Evolutionary conservation across 2,888 invertebrate genomes (phyloP).

Genomic region (Hedychridium roseum): DNA sequence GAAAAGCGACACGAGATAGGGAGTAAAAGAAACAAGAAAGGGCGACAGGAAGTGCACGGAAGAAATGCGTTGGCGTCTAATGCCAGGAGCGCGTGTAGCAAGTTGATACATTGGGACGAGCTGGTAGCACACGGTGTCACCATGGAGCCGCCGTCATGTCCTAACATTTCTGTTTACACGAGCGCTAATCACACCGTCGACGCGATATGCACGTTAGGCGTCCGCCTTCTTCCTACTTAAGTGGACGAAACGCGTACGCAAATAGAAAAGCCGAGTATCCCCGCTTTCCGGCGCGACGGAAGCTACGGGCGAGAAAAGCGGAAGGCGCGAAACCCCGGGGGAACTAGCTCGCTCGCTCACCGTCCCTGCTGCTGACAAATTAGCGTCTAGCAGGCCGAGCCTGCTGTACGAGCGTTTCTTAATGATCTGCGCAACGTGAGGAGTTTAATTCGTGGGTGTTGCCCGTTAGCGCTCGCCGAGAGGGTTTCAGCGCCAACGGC

Average conservation of each 20-base stretch:
- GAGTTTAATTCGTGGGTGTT: background rate
- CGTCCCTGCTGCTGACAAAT: too few relatives aligned
- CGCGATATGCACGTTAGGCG: slow-evolving; percentile 26
- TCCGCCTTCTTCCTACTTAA: slow-evolving; percentile 3
- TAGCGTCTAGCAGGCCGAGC: background rate
- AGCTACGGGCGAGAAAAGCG: background rate
- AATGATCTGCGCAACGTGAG: too few relatives aligned
- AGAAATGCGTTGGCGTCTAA: slow-evolving; percentile 29
- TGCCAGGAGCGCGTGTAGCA: slow-evolving; percentile 52
- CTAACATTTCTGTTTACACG: slow-evolving; percentile 62
- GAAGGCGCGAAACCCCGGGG: background rate
- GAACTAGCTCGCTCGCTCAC: too few relatives aligned
- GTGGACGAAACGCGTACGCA: slow-evolving; percentile 16
- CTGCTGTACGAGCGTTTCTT: background rate
- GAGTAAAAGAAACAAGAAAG: too few relatives aligned
- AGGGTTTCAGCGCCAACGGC: too few relatives aligned
- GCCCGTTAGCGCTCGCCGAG: background rate
- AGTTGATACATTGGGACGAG: slow-evolving; percentile 56
- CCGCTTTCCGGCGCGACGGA: background rate
- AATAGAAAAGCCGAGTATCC: slow-evolving; percentile 21
- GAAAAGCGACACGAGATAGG: too few relatives aligned
- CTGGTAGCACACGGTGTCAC: slow-evolving; percentile 50
- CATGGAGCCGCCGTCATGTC: slow-evolving; percentile 49
- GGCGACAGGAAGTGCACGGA: too few relatives aligned
- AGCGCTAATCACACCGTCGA: slow-evolving; percentile 56